These are phyloP conservation scores for Syrrhaptes paradoxus DNA, from an alignment of 2,113 vertebrate species.

Conservation along the genomic window DNA sequence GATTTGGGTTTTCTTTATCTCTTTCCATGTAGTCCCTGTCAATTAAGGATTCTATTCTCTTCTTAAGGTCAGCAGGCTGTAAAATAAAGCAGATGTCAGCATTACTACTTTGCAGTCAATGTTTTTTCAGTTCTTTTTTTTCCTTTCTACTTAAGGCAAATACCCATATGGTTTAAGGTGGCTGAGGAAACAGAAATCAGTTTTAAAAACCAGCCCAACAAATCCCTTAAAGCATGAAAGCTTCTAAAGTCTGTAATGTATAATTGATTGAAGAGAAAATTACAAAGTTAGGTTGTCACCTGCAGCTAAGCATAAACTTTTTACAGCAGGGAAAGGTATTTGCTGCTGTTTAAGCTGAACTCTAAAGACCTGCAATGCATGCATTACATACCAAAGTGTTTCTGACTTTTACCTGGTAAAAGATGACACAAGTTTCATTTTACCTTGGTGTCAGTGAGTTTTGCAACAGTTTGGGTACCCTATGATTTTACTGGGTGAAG, in stretches of 20 bases:
- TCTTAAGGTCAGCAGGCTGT: slow-evolving; percentile 99
- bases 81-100: slow-evolving; percentile 61
- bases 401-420: neutral
- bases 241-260: neutral
- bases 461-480: neutral
- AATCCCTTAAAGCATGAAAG: neutral
- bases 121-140: neutral
- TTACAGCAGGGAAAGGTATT: neutral
- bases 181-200: neutral
- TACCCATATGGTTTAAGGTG: neutral
- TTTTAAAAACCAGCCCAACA: neutral
- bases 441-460: neutral
- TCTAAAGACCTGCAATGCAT: neutral
- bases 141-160: neutral
- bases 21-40: slow-evolving; percentile 99
- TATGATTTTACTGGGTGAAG: neutral
- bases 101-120: neutral
- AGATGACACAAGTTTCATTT: neutral
- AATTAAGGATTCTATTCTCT: slow-evolving; percentile 99
- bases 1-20: slow-evolving; percentile 98
- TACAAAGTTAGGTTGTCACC: neutral
- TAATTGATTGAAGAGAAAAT: neutral
- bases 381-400: neutral
- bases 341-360: neutral
- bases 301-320: neutral